A percentile compares a stretch with the other conserved stretches of the same genome.
Evolutionary conservation across 1,140 invertebrate genomes (phyloP).

Genomic region (Asbolus verrucosus): DNA sequence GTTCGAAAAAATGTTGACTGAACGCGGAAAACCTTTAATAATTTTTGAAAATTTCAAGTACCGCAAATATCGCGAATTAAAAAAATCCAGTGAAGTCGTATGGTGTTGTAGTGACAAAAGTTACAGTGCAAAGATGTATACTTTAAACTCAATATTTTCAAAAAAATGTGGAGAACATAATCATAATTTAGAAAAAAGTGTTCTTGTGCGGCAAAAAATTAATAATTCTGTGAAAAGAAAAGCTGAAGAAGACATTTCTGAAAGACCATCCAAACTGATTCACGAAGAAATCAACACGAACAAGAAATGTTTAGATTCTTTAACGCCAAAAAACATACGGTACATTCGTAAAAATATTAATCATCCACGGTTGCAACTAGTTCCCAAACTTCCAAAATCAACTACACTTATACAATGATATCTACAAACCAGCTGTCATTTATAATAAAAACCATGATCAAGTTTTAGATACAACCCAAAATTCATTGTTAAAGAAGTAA

Average conservation of each 20-base stretch:
- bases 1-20: background rate
- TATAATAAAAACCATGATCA: too few relatives aligned
- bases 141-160: background rate
- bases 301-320: too few relatives aligned
- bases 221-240: slow-evolving; percentile 1
- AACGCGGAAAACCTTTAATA: background rate
- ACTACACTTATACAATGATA: too few relatives aligned
- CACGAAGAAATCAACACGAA: too few relatives aligned
- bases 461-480: too few relatives aligned
- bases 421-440: too few relatives aligned
- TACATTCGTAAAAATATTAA: too few relatives aligned
- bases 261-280: too few relatives aligned
- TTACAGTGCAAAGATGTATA: background rate
- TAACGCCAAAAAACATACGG: too few relatives aligned
- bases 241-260: slow-evolving; percentile 4
- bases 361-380: too few relatives aligned
- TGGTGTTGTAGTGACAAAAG: background rate
- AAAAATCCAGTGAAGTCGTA: background rate
- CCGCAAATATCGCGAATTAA: background rate
- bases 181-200: background rate
- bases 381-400: too few relatives aligned
- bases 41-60: background rate
- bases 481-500: too few relatives aligned
- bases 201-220: slow-evolving; percentile 3
- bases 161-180: background rate